A percentile compares a stretch with the other conserved stretches of the same genome.
Conservation (phyloP, 2,888 invertebrate species). For the Ecdyonurus torrentis region DNA sequence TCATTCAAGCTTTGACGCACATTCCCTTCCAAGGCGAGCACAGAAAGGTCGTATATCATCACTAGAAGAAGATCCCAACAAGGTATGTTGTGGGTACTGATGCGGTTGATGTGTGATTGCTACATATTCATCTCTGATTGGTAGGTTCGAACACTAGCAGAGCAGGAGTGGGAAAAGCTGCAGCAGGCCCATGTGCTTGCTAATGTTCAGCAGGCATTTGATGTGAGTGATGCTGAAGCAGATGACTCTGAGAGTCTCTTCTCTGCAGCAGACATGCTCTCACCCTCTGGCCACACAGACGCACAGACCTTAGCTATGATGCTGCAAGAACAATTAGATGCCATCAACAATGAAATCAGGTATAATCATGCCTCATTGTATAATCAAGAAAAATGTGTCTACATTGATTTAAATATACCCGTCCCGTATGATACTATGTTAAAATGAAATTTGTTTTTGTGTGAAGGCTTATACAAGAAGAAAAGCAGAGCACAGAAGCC, state of each 20-base stretch:
- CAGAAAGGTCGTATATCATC: conserved; percentile 31
- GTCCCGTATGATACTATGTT: no score
- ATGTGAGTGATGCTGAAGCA: conserved; percentile 67
- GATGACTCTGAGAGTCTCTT: conserved; percentile 67
- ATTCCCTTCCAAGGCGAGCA: conserved; percentile 43
- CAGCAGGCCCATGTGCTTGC: conserved; percentile 82
- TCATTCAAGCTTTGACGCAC: conserved; percentile 62
- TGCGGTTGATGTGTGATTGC: neutral
- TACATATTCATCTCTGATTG: neutral
- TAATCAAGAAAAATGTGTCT: no score
- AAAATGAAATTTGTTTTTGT: no score
- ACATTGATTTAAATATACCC: no score
- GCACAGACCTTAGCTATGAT: conserved; percentile 96
- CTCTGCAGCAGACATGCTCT: conserved; percentile 51
- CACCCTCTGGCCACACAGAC: conserved; percentile 58
- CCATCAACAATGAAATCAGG: conserved; percentile 97
- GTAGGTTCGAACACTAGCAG: conserved; percentile 27
- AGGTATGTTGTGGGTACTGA: conserved; percentile 22
- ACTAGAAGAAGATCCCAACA: conserved; percentile 43
- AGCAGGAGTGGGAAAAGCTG: conserved; percentile 85
- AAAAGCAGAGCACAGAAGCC: conserved; percentile 93
- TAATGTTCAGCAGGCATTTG: conserved; percentile 85
- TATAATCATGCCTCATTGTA: conserved; percentile 13
- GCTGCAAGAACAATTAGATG: conserved; percentile 98
- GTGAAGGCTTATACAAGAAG: conserved; percentile 56